Evolutionary conservation across 2,113 vertebrate genomes (phyloP).

Genomic region (Corythaixoides concolor): DNA sequence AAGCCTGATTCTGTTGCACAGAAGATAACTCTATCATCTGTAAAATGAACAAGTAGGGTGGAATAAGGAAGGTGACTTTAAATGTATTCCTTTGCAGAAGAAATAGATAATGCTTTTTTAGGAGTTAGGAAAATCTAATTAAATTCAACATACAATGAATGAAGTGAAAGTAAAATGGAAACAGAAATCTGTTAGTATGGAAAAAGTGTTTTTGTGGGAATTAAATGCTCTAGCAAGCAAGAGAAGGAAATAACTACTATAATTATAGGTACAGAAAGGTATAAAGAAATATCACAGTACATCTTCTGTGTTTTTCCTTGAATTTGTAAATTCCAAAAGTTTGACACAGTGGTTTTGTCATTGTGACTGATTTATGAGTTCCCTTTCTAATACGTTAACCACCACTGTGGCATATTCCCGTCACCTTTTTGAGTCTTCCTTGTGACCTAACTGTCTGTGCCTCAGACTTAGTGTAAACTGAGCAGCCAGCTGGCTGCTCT

Average conservation of each 20-base stretch:
- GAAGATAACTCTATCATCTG: neutral
- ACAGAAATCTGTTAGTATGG: neutral
- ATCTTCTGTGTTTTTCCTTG: neutral
- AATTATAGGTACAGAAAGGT: neutral
- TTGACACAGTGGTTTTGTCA: neutral
- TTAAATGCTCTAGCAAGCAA: neutral
- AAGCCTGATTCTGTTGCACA: neutral
- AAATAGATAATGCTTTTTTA: neutral
- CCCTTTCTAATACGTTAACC: neutral
- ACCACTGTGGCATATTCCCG: neutral
- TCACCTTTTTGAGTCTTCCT: neutral
- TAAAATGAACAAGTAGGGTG: neutral
- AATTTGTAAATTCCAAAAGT: neutral
- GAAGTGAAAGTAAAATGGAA: neutral
- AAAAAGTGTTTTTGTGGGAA: neutral
- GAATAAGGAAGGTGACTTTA: neutral
- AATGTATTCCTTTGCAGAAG: neutral
- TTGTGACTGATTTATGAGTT: neutral
- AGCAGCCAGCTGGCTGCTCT: neutral
- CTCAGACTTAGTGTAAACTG: neutral
- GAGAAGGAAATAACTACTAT: neutral
- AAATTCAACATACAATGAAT: neutral
- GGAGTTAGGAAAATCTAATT: neutral
- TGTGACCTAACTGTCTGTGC: neutral
- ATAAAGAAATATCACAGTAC: neutral